Conservation (phyloP, 1,140 invertebrate genomes). For the Conopomorpha cramerella region DNA sequence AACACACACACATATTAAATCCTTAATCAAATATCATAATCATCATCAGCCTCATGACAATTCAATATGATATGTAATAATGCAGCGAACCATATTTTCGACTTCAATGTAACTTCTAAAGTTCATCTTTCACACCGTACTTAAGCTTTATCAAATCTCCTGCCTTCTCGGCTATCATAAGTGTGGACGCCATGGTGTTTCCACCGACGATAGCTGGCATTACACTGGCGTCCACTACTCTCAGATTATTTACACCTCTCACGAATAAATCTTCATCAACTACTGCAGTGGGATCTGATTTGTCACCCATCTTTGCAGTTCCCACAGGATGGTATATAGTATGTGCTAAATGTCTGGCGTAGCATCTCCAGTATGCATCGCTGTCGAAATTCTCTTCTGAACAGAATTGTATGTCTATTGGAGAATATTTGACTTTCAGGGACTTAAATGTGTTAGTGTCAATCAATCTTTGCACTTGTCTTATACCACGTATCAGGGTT, state of each 20-base stretch:
- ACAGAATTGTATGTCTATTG: constrained; percentile 48
- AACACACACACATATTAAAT: too few species aligned
- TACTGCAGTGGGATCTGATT: constrained; percentile 64
- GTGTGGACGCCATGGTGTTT: constrained; percentile 77
- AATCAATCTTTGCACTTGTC: constrained; percentile 43
- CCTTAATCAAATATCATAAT: too few species aligned
- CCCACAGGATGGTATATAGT: constrained; percentile 75
- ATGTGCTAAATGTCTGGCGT: constrained; percentile 63
- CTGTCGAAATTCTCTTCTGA: constrained; percentile 41
- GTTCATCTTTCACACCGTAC: constrained; percentile 26
- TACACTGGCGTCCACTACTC: constrained; percentile 80
- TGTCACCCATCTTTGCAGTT: constrained; percentile 79
- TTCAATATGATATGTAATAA: too few species aligned
- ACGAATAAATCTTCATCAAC: constrained; percentile 72
- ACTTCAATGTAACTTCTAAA: too few species aligned
- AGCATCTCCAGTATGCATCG: constrained; percentile 69
- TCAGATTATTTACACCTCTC: constrained; percentile 67
- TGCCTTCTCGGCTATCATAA: constrained; percentile 81
- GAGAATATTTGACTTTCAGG: constrained; percentile 34
- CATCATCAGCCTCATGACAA: too few species aligned
- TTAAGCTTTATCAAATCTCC: constrained; percentile 72
- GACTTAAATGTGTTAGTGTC: constrained; percentile 38
- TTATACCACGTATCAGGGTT: constrained; percentile 67
- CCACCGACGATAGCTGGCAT: constrained; percentile 76
- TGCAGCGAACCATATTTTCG: too few species aligned